Evolutionary conservation across 2,113 vertebrate species (phyloP), one percentile per base, ranked within the genome.

Genomic region (Charadrius vociferus): DNA sequence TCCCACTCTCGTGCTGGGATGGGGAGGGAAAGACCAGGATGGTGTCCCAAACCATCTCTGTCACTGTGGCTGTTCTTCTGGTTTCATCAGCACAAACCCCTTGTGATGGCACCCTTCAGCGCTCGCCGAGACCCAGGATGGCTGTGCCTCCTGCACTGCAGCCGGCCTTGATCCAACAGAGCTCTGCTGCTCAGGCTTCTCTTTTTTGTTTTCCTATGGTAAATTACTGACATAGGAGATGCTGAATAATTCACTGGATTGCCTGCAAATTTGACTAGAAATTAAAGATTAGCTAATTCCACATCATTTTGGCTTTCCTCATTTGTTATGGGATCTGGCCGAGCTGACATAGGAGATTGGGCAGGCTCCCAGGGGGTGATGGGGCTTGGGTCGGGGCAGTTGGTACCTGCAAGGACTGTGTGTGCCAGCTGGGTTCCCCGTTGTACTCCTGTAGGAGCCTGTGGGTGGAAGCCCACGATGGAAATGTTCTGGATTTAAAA

Each of bases 201-300:
- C 49, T 62, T 74, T 84, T 80, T 87, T 88, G 58, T 23, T 88
- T 61, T 23, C 19, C 13, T 81, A n/a, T 18, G 21, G 58, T 58
- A 71, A 49, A 67, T 93, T 95, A 37, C n/a, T 91, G 85, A 49
- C 39, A 27, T 22, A 71, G 58, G 15, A 78, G 19, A 93, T 75
- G 47, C 14, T 80, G 65, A 84, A 43, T 74, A 81, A 58, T 63
- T 79, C 80, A 88, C 79, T 59, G 73, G 52, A 39, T 95, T 91
- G 37, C 50, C 62, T 81, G 37, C 71, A 91, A 49, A 84, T 18
- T 63, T 63, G 32, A 4, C 32, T 62, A 62, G 56, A 66, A 88
- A 78, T 36, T 59, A 89, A 66, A 83, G 8, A 30, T 74, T 26
- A 47, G 6, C 26, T 73, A 58, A 75, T 86, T 71, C 45, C 50